Base-by-base conservation (phyloP, 2,888 invertebrate species). In the Galerucella calmariensis region DNA sequence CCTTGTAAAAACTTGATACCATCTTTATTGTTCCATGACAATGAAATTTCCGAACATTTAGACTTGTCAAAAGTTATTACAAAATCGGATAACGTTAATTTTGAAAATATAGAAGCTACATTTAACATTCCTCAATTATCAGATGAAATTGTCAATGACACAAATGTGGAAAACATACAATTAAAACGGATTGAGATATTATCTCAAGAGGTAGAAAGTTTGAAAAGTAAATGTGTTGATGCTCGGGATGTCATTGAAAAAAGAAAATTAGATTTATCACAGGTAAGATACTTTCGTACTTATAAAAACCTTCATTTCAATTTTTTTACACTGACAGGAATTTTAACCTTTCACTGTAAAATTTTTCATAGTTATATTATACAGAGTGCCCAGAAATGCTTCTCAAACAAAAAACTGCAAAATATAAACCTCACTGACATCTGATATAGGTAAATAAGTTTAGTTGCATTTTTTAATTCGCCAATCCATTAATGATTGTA, bases 181-280 rank as follows among this genome's bases (percentile, higher is more conserved):
- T 9, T 20, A 10, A n/a, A 44, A 14, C 53, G 11, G 48, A 16
- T 11, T 44, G 70, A 63, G 76, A 72, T 75, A 83, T 65, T 90
- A 82, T 83, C 87, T 75, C 81, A 83, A 84, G 76, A 88, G 82
- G 81, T 82, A 75, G 81, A 88, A 85, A 77, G 87, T 81, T 77
- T 87, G 84, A 80, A 82, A 76, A 56, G 69, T 56, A 73, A 85
- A 73, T 79, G 80, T 83, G 66, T 85, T 81, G 76, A 79, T 71
- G 70, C 84, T 78, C 77, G 83, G 56, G 79, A 81, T 51, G 66
- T 16, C 20, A 71, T 80, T 41, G 78, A 79, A 67, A 77, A 62
- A 20, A 70, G 66, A 61, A 81, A 83, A 77, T 68, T 74, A 35
- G 70, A 80, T 58, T 75, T 84, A 56, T 66, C 73, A 56, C 80